Base-by-base conservation (phyloP, 2,888 invertebrate genomes). In the Carcina quercana region DNA sequence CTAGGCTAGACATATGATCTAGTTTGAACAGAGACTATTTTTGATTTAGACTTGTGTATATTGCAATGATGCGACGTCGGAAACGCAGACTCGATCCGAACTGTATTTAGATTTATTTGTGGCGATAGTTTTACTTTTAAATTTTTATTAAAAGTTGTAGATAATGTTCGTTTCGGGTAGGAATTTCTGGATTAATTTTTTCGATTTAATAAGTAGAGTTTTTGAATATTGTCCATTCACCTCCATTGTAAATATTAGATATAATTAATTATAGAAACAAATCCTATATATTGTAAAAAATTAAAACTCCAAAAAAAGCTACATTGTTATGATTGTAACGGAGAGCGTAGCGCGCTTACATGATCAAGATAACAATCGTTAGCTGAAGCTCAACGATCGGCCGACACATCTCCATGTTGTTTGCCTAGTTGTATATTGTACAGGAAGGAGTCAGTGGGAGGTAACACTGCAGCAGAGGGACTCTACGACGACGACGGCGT, bases 231-330 rank as follows among this genome's bases (percentile, higher is more conserved):
- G 79, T 80, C 79, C 78, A 65, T 78, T 80, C 82, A 78, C 82
- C 82, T 83, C 79, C 79, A 75, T 80, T 83, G 83, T 83, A 83
- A 83, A 83, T 83, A 83, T 72, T 83, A 83, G 83, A 66, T 79
- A 63, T 83, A 83, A 83, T 79, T 83, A 82, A 83, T 74, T 76
- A 79, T 82, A 83, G 80, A 72, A 72, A 79, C 63, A 76, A 79
- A 83, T 80, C 79, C 78, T 80, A 82, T 83, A 83, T 83, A 83
- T 83, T 83, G 82, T 83, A 82, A 78, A 83, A 83, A 82, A 71
- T 49, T 66, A 68, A 79, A 82, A 80, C 70, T 78, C 67, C 74
- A 79, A 80, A 82, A 82, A 80, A 82, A 79, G 79, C 80, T 78
- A 74, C 71, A 73, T 78, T 72, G 79, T 76, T 78, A 70, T 62